Conservation (phyloP, 2,797 vertebrate genomes). For the Gambelia wislizenii region DNA sequence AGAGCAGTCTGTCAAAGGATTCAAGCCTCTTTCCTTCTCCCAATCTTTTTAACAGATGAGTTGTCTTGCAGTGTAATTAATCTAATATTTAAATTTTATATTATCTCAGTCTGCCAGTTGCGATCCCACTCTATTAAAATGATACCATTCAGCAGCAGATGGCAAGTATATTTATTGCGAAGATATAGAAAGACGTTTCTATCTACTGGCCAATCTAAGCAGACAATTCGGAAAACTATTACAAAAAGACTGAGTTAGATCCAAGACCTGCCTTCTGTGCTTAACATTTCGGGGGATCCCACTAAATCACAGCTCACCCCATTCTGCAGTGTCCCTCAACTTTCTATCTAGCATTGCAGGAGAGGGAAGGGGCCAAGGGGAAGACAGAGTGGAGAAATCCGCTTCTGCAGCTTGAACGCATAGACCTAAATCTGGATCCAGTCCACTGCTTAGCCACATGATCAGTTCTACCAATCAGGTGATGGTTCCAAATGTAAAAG, state of each 20-base stretch:
- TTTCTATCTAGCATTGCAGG: no score
- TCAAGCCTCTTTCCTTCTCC: background rate
- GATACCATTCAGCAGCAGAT: background rate
- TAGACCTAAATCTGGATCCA: no score
- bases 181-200: background rate
- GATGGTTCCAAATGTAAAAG: background rate
- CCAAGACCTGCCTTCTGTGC: no score
- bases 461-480: background rate
- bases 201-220: background rate
- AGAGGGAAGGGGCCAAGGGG: no score
- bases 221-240: background rate
- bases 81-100: background rate
- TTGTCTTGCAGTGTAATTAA: background rate
- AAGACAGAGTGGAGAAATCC: no score
- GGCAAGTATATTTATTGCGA: background rate
- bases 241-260: no score
- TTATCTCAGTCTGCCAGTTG: background rate
- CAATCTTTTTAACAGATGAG: background rate
- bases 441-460: no score
- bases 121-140: background rate
- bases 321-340: no score
- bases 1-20: background rate
- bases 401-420: no score
- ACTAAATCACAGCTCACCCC: background rate
- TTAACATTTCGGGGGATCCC: background rate